Evolutionary conservation across 2,888 invertebrate genomes (phyloP).

Genomic region (Iphiclides podalirius): DNA sequence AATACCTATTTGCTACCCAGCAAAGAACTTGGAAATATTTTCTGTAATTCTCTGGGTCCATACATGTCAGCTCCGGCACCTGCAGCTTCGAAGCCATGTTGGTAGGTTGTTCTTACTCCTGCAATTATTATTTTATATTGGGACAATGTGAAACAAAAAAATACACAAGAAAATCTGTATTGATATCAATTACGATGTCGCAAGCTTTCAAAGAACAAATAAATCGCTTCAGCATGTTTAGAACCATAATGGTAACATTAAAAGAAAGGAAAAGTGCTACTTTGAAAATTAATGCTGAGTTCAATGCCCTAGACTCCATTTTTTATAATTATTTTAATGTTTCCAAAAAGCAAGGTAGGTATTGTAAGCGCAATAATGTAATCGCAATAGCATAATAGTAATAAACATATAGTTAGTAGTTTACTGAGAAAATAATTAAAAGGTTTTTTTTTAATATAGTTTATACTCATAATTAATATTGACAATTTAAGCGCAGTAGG

Average conservation of each 20-base stretch:
- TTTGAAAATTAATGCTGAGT: not conserved
- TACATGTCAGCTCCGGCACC: slow-evolving; percentile 60
- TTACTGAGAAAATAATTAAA: not conserved
- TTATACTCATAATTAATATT: not conserved
- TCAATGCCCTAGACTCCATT: not conserved
- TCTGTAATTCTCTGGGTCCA: slow-evolving; percentile 70
- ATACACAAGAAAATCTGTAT: not conserved
- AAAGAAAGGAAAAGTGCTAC: not conserved
- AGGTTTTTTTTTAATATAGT: not conserved
- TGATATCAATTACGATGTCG: not conserved
- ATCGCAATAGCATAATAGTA: not conserved
- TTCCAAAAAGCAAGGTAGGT: no score
- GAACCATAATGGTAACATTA: not conserved
- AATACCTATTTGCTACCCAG: slow-evolving; percentile 65
- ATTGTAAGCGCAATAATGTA: no score
- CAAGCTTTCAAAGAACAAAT: not conserved
- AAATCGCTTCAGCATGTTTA: not conserved
- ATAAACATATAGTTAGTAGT: not conserved
- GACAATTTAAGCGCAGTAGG: no score
- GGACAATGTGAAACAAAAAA: slow-evolving; percentile 5
- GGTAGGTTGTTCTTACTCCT: slow-evolving; percentile 31
- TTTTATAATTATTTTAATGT: not conserved
- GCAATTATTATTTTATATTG: slow-evolving; percentile 33
- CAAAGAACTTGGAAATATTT: slow-evolving; percentile 63
- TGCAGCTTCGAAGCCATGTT: slow-evolving; percentile 52